Evolutionary conservation across 2,888 invertebrate genomes (phyloP).

Genomic region (Lasioglossum vierecki): DNA sequence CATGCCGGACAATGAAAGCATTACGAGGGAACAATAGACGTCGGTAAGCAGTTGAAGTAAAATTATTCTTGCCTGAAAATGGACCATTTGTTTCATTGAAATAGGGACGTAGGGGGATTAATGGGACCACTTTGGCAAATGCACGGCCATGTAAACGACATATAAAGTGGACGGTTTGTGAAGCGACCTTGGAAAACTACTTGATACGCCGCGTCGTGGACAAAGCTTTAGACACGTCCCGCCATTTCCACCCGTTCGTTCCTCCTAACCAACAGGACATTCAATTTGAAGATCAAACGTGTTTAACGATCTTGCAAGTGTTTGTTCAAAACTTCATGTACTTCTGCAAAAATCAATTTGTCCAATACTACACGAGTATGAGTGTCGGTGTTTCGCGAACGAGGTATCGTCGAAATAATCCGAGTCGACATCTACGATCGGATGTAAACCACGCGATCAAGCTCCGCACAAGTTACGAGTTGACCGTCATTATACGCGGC

Average conservation of each 20-base stretch:
- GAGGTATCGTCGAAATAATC: not conserved
- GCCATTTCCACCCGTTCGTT: not conserved
- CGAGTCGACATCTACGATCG: not conserved
- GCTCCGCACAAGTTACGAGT: constrained; percentile 7
- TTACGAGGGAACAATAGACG: constrained; percentile 20
- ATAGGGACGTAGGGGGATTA: not conserved
- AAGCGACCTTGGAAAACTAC: not conserved
- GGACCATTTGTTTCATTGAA: not conserved
- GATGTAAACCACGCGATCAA: constrained; percentile 13
- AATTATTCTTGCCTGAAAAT: constrained; percentile 13
- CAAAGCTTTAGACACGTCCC: not conserved
- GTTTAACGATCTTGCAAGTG: not conserved
- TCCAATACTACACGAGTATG: not conserved
- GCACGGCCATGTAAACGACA: not conserved
- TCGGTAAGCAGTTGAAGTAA: constrained; percentile 5
- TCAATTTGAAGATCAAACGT: not conserved
- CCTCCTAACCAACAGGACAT: not conserved
- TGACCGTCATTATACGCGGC: not conserved
- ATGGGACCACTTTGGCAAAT: not conserved
- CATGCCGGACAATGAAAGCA: constrained; percentile 11
- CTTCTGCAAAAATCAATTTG: not conserved
- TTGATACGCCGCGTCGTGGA: not conserved
- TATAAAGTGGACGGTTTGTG: not conserved
- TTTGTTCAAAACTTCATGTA: not conserved
- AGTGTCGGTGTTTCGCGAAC: not conserved